phyloP scores from a whole-genome alignment of 1,140 invertebrate species.

The Saccostrea glomerata region DNA sequence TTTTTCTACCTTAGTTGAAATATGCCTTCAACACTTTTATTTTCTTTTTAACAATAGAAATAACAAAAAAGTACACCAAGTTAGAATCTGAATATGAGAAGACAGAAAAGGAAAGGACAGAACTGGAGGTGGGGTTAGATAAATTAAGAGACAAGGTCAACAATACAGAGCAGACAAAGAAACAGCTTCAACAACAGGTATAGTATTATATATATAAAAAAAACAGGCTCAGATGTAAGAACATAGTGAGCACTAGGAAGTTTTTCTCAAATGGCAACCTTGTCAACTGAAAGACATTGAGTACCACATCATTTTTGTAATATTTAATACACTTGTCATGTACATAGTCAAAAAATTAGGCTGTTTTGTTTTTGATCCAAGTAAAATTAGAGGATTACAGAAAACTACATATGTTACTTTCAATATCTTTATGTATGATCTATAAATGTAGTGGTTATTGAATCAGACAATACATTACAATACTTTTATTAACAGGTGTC shows the following conservation, averaged over 20 bases:
- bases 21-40: neutral
- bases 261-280: neutral
- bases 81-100: constrained; percentile 65
- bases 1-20: no score
- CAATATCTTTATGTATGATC: no score
- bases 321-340: no score
- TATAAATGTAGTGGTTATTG: no score
- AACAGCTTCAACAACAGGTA: constrained; percentile 65
- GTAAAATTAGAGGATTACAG: no score
- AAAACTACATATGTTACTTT: no score
- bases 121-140: constrained; percentile 69
- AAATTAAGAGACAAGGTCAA: constrained; percentile 65
- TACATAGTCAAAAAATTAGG: no score
- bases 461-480: no score
- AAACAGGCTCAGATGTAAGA: constrained; percentile 62
- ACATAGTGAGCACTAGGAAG: neutral
- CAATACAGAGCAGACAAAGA: constrained; percentile 64
- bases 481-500: constrained; percentile 23
- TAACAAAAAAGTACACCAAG: constrained; percentile 58
- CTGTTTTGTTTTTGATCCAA: no score
- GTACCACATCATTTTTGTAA: no score
- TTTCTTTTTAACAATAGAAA: constrained; percentile 61
- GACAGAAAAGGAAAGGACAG: constrained; percentile 66
- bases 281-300: no score
- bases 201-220: constrained; percentile 47